These are phyloP conservation scores for Cephus pulcher DNA, from an alignment of 2,888 invertebrate species.

Conservation along the genomic window DNA sequence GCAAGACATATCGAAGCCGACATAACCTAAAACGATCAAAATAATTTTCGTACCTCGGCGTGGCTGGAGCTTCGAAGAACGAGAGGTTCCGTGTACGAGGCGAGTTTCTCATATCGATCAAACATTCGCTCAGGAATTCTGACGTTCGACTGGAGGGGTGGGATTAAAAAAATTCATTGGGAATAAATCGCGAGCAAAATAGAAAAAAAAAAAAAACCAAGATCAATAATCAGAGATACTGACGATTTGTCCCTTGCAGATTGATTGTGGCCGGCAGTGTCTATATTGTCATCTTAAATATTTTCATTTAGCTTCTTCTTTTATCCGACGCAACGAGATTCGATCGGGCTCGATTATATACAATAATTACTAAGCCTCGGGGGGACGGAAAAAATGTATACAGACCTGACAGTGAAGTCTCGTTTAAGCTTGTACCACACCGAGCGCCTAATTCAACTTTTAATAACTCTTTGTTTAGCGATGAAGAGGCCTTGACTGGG, in stretches of 20 bases:
- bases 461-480: background rate
- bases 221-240: background rate
- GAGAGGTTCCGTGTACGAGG: no score
- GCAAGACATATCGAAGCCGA: no score
- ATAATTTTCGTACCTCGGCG: no score
- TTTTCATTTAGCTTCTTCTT: background rate
- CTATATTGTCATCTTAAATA: background rate
- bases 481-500: background rate
- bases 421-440: background rate
- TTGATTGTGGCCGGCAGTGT: background rate
- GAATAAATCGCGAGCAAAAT: background rate
- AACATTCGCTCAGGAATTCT: constrained; percentile 1
- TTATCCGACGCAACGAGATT: background rate
- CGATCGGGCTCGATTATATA: background rate
- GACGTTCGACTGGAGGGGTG: background rate
- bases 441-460: background rate
- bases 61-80: no score
- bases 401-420: background rate
- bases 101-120: background rate
- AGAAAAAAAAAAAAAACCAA: background rate
- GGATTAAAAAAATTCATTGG: no score
- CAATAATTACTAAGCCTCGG: background rate
- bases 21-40: no score
- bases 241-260: background rate
- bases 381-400: background rate